A percentile compares a stretch with the other conserved stretches of the same genome.
Conservation (phyloP, 2,113 vertebrate genomes). For the Dicentrarchus labrax region DNA sequence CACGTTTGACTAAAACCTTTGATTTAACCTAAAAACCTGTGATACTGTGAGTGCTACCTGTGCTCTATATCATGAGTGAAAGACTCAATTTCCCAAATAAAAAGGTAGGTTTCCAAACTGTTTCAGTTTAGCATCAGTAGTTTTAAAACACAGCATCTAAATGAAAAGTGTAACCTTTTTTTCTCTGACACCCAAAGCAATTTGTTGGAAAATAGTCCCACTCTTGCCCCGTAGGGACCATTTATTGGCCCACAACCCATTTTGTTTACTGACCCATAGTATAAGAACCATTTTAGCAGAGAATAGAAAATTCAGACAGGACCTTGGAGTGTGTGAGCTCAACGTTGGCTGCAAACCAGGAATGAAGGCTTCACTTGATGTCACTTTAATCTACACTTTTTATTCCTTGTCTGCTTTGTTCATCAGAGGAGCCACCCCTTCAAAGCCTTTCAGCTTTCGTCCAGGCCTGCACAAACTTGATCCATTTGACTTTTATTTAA, state of each 20-base stretch:
- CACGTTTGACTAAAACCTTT: neutral
- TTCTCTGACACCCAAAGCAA: slow-evolving; percentile 37
- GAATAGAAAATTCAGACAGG: slow-evolving; percentile 49
- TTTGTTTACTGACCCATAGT: slow-evolving; percentile 67
- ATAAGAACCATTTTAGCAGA: slow-evolving; percentile 59
- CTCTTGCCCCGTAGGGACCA: slow-evolving; percentile 38
- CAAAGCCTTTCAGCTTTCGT: slow-evolving; percentile 34
- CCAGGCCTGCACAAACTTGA: slow-evolving; percentile 39
- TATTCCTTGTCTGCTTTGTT: slow-evolving; percentile 53
- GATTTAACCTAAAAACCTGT: neutral
- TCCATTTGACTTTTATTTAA: slow-evolving; percentile 60
- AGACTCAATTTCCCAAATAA: neutral
- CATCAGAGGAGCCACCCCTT: slow-evolving; percentile 26
- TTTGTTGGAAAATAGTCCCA: slow-evolving; percentile 43
- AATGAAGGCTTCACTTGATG: slow-evolving; percentile 48
- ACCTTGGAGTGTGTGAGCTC: slow-evolving; percentile 42
- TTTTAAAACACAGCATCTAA: slow-evolving; percentile 49
- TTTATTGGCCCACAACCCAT: slow-evolving; percentile 50
- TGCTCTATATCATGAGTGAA: neutral
- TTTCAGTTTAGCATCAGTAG: slow-evolving; percentile 42
- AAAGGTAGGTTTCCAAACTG: slow-evolving; percentile 28
- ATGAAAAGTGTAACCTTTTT: slow-evolving; percentile 48
- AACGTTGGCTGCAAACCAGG: slow-evolving; percentile 40
- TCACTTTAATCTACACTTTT: slow-evolving; percentile 58
- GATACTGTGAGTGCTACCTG: neutral